Evolutionary conservation across 2,797 vertebrate genomes (phyloP), one percentile per base, ranked within the genome.

Genomic region (Falco concolor): DNA sequence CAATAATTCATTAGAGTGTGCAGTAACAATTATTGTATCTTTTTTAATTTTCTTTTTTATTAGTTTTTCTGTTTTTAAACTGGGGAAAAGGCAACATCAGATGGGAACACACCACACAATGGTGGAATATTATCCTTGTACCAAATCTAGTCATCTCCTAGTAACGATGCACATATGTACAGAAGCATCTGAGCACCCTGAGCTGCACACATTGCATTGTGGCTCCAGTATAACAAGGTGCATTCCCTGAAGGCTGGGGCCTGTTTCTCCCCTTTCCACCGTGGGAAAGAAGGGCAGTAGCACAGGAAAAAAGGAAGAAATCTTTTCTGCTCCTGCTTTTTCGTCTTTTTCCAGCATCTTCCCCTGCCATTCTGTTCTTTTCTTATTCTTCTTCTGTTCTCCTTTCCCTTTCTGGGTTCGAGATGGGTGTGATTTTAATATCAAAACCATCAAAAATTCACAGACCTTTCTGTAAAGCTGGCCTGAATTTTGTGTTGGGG

Each of bases 1-100:
- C 98, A 98, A 98, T 98, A 98, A 98, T 98, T 98, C 98, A 98
- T 98, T 98, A 98, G 98, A 97, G 96, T 98, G 96, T 98, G 98
- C 98, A 98, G 98, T 98, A 98, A 98, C 98, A 98, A 98, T 98
- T 98, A 98, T 98, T 98, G 98, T 98, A 98, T 98, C 98, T 98
- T 98, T 98, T 98, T 97, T 98, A 98, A 98, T 98, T 98, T 98
- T 98, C 98, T 98, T 98, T 96, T 98, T 98, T 98, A 98, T 98
- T 98, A 98, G 65, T 47, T 79, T 84, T 44, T 92, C 96, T 91
- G 97, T 98, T 97, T 96, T 95, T 88, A 30, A 97, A 93, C 64
- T 97, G 89, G 97, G 94, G 97, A 97, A 97, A 97, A 98, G 96
- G 97, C 97, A 98, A 97, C 97, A 98, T 97, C 96, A 97, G 96